Conservation (phyloP, 2,797 vertebrate genomes). For the Argya squamiceps region DNA sequence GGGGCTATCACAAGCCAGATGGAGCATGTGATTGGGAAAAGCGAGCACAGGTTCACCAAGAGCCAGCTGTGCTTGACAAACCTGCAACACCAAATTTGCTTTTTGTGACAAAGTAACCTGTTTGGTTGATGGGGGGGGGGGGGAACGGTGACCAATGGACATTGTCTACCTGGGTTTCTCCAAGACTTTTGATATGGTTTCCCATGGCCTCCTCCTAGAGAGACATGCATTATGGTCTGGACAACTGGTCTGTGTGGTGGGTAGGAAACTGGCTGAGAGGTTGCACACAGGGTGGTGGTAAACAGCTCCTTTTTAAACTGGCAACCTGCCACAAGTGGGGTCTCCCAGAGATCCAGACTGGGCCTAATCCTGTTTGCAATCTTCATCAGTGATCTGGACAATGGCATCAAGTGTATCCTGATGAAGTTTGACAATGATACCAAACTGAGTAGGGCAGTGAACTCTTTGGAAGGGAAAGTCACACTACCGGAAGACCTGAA, state of each 20-base stretch:
- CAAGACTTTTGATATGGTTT: background rate
- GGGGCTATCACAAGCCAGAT: background rate
- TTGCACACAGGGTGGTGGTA: background rate
- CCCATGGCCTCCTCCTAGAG: background rate
- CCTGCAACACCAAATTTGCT: background rate
- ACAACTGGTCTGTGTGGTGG: background rate
- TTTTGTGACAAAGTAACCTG: background rate
- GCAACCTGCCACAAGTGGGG: background rate
- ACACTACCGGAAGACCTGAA: background rate
- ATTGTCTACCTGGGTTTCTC: background rate
- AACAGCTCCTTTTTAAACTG: background rate
- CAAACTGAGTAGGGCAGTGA: background rate
- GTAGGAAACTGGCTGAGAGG: background rate
- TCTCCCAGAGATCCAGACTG: background rate
- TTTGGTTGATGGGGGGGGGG: background rate
- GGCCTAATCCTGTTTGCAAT: background rate
- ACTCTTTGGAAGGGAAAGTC: background rate
- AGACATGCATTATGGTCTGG: background rate
- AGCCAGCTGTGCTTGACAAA: background rate
- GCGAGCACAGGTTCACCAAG: background rate
- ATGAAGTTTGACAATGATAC: background rate
- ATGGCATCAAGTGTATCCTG: background rate
- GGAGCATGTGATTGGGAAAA: background rate
- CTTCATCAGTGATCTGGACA: background rate
- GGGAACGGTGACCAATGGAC: accelerated